Evolutionary conservation across 2,888 invertebrate genomes (phyloP).

Genomic region (Cheilosia vernalis): DNA sequence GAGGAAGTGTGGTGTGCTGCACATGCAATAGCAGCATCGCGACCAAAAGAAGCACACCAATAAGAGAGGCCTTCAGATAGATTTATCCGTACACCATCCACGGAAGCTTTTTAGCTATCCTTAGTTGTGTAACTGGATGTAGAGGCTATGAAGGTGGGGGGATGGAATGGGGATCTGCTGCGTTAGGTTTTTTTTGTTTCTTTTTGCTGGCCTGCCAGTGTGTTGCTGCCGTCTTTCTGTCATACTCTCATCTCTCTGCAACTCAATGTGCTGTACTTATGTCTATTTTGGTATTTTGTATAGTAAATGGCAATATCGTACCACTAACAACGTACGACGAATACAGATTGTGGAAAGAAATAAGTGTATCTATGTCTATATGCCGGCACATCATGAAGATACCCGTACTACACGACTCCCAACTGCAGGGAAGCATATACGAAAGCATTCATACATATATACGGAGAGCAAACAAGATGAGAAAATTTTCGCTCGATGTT

Average conservation of each 20-base stretch:
- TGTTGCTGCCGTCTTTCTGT: slow-evolving; percentile 37
- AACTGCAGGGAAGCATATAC: slow-evolving; percentile 40
- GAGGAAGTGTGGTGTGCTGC: background rate
- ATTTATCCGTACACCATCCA: slow-evolving; percentile 57
- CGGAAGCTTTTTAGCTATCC: slow-evolving; percentile 72
- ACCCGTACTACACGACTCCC: slow-evolving; percentile 42
- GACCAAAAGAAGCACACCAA: slow-evolving; percentile 39
- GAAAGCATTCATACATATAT: slow-evolving; percentile 17
- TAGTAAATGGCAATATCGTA: slow-evolving; percentile 7
- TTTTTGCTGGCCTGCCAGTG: slow-evolving; percentile 15
- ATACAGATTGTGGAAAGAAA: slow-evolving; percentile 70
- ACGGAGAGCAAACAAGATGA: slow-evolving; percentile 52
- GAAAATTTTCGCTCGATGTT: slow-evolving; percentile 68
- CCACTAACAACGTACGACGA: slow-evolving; percentile 43
- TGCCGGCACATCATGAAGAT: slow-evolving; percentile 61
- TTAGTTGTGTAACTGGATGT: slow-evolving; percentile 59
- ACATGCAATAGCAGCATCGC: slow-evolving; percentile 33
- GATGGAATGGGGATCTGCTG: slow-evolving; percentile 5
- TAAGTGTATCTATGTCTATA: slow-evolving; percentile 74
- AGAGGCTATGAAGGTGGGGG: background rate
- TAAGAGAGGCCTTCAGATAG: slow-evolving; percentile 58
- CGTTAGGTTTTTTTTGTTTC: slow-evolving; percentile 27
- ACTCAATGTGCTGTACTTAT: slow-evolving; percentile 53
- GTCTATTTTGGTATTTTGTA: slow-evolving; percentile 66
- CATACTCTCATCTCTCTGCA: slow-evolving; percentile 51